Base-by-base conservation (phyloP, 2,888 invertebrate species). In the Tholera decimalis region DNA sequence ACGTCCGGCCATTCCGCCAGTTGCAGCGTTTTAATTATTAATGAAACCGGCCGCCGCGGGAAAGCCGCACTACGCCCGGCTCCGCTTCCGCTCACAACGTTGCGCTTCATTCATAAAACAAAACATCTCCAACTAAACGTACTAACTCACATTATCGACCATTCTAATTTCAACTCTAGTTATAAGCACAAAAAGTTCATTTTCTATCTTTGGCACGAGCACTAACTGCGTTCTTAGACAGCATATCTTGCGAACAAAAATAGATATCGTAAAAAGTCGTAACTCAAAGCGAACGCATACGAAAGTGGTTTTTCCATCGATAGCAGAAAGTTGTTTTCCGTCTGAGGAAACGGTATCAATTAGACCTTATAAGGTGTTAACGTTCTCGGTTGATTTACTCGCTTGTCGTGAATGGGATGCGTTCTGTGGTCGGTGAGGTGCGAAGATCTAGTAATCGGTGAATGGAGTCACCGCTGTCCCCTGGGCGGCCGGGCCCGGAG, bases 21-120 rank as follows among this genome's bases (percentile, higher is more conserved):
- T 93, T 89, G 93, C 91, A 85, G 90, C 86, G 90, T 93, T 95
- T 95, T 95, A 95, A 95, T 95, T 95, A 94, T 95, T 95, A 95
- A 95, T 95, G 95, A 94, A 95, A 94, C 94, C 91, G 90, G 87
- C 90, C 91, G 92, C 88, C 88, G 89, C 95, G 95, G 94, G 94
- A 92, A 95, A 95, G 95, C 94, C 94, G 91, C 93, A 92, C 93
- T 92, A 92, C 93, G 91, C 88, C 93, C 92, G 92, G 93, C 73
- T 89, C 87, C 78, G 91, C 93, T 95, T 95, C 95, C 95, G 95
- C 93, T 94, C 93, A 91, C 93, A 91, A 91, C 91, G 93, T 90
- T 91, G 94, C 91, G 93, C 92, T 95, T 94, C 95, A 95, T 95
- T 95, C 95, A 95, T 95, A 95, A 95, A 95, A 91, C 87, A 83